Conservation (phyloP, 1,140 invertebrate genomes). For the Popillia japonica region DNA sequence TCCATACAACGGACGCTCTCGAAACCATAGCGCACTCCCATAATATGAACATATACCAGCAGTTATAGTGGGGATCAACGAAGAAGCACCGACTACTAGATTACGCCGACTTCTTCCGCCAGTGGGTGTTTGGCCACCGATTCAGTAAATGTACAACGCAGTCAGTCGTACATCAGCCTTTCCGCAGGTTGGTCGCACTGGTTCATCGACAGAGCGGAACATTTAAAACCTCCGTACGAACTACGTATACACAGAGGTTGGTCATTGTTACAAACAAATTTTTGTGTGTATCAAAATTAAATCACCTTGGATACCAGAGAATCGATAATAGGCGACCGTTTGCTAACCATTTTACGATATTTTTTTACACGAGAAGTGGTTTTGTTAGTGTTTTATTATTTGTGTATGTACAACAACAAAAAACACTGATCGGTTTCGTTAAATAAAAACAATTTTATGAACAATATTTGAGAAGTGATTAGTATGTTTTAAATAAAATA, state of each 20-base stretch:
- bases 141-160: background rate
- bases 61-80: background rate
- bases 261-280: slow-evolving; percentile 28
- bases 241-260: background rate
- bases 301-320: slow-evolving; percentile 18
- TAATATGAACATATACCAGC: background rate
- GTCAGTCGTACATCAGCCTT: slow-evolving; percentile 19
- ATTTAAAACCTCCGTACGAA: slow-evolving; percentile 9
- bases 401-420: background rate
- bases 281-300: slow-evolving; percentile 25
- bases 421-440: background rate
- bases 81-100: slow-evolving; percentile 24
- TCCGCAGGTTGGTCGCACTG: slow-evolving; percentile 4
- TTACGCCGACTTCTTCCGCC: slow-evolving; percentile 27
- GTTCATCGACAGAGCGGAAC: slow-evolving; percentile 19
- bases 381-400: slow-evolving; percentile 6
- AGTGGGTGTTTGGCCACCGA: slow-evolving; percentile 25
- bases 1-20: background rate
- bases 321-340: background rate
- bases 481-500: slow-evolving; percentile 1
- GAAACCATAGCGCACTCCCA: background rate
- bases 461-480: background rate
- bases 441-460: background rate
- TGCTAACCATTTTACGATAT: background rate
- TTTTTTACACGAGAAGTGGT: background rate